These are phyloP conservation scores for Callinectes sapidus DNA, from an alignment of 2,888 invertebrate species.

Conservation along the genomic window DNA sequence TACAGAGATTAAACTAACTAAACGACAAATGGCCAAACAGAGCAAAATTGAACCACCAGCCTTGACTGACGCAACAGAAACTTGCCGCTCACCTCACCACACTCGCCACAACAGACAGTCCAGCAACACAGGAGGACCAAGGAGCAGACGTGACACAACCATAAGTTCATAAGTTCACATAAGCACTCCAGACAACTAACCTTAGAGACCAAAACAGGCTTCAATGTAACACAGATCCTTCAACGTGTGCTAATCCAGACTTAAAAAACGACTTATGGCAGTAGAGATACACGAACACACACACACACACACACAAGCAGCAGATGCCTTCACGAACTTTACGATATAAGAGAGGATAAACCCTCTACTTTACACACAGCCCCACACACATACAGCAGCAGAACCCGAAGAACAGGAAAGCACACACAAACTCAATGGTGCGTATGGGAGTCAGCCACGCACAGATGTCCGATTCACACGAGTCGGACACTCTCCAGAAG, in stretches of 20 bases:
- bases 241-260: background rate
- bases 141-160: background rate
- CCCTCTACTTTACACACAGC: background rate
- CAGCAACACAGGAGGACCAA: background rate
- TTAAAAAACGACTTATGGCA: background rate
- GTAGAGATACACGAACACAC: background rate
- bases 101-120: background rate
- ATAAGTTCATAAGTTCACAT: background rate
- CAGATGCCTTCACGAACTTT: background rate
- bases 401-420: constrained; percentile 19
- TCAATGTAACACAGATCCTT: background rate
- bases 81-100: background rate
- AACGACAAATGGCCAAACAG: too few relatives aligned
- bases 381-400: constrained; percentile 28
- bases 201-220: background rate
- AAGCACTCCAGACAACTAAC: background rate
- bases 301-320: background rate
- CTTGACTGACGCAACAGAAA: too few relatives aligned
- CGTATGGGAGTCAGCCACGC: constrained; percentile 15
- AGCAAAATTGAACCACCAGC: too few relatives aligned
- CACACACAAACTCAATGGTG: constrained; percentile 24
- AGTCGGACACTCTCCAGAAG: background rate
- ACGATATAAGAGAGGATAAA: background rate
- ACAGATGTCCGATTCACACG: background rate
- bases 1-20: too few relatives aligned